phyloP scores from a whole-genome alignment of 2,888 invertebrate species.

The Phoronis australis region DNA sequence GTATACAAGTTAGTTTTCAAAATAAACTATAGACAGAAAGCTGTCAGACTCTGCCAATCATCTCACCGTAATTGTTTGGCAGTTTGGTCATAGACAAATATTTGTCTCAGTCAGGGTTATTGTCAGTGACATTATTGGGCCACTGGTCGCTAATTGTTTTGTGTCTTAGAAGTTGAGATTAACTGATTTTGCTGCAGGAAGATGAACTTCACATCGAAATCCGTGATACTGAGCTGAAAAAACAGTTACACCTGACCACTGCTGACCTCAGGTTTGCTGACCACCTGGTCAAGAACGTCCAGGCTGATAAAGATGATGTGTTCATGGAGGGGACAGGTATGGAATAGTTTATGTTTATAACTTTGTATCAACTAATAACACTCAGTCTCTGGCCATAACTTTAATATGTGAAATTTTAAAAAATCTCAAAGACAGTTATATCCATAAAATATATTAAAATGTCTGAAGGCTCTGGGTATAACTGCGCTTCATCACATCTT shows the following conservation, averaged over 20 bases:
- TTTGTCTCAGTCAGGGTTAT: too few relatives aligned
- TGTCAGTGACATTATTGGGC: too few relatives aligned
- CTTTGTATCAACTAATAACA: neutral
- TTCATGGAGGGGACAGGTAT: conserved; percentile 66
- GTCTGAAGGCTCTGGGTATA: too few relatives aligned
- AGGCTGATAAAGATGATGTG: conserved; percentile 62
- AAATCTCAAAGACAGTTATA: neutral
- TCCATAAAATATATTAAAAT: neutral
- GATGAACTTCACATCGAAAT: conserved; percentile 81
- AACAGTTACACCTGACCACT: conserved; percentile 81
- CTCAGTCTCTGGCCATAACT: neutral
- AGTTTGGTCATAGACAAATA: too few relatives aligned
- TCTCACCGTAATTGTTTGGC: too few relatives aligned
- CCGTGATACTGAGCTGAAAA: conserved; percentile 71
- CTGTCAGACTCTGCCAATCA: too few relatives aligned
- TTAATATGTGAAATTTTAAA: neutral
- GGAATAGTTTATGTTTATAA: neutral
- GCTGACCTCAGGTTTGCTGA: conserved; percentile 95
- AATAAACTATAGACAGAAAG: too few relatives aligned
- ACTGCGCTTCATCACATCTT: too few relatives aligned
- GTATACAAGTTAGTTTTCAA: too few relatives aligned
- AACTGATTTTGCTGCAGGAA: too few relatives aligned
- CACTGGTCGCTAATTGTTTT: too few relatives aligned
- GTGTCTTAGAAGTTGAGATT: too few relatives aligned
- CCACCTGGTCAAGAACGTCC: conserved; percentile 68